Percentiles rank a stretch among this genome's conserved stretches.
Evolutionary conservation across 2,888 invertebrate species (phyloP).

Genomic region (Baronia brevicornis): DNA sequence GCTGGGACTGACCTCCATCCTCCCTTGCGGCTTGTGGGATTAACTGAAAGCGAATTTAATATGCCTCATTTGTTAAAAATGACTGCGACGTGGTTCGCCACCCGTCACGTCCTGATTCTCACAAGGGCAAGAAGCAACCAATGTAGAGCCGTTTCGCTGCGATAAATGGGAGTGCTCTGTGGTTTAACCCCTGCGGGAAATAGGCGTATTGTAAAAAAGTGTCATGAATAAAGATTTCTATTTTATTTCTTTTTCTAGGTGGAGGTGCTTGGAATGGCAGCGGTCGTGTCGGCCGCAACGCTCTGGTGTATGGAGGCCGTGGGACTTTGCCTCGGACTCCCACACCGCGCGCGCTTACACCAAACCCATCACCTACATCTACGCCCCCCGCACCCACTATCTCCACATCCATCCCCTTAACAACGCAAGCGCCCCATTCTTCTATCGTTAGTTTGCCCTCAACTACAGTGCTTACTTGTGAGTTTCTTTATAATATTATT

Average conservation of each 20-base stretch:
- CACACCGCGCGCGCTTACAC: slow-evolving; percentile 31
- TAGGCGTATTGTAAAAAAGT: no score
- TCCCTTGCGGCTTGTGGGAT: no score
- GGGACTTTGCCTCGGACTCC: slow-evolving; percentile 22
- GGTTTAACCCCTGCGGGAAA: no score
- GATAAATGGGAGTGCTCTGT: no score
- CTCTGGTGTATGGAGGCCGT: slow-evolving; percentile 53
- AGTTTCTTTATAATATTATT: slow-evolving; percentile 21
- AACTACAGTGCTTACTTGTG: slow-evolving; percentile 51
- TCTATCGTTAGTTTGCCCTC: slow-evolving; percentile 43
- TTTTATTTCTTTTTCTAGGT: slow-evolving; percentile 11
- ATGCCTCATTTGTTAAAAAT: no score
- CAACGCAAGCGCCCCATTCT: slow-evolving; percentile 31
- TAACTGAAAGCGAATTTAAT: no score
- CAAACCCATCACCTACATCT: slow-evolving; percentile 18
- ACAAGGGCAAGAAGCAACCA: no score
- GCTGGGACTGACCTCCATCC: no score
- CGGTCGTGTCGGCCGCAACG: slow-evolving; percentile 36
- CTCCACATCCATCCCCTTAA: slow-evolving; percentile 28
- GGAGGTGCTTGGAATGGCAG: slow-evolving; percentile 39
- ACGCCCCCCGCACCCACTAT: slow-evolving; percentile 13
- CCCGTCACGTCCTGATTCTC: no score
- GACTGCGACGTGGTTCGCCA: no score
- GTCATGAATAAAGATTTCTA: no score
- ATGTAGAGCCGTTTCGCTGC: no score